A percentile compares a stretch with the other conserved stretches of the same genome.
phyloP scores from a whole-genome alignment of 2,113 vertebrate species.

The Chaetorhynchus papuensis region DNA sequence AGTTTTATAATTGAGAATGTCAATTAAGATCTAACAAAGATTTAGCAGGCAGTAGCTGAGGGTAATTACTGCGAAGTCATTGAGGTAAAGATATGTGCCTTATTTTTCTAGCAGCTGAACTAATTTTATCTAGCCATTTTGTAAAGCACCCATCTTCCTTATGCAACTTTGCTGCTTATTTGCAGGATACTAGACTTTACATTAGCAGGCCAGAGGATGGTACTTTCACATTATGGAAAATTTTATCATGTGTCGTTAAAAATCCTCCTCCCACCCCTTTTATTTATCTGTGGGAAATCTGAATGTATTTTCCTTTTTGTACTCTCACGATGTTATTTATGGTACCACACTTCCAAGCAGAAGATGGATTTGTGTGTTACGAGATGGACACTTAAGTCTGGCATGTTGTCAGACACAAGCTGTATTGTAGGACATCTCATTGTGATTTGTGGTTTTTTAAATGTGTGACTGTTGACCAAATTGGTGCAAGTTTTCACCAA shows the following conservation, averaged over 20 bases:
- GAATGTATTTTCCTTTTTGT: not conserved
- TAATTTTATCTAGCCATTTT: not conserved
- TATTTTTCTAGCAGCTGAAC: not conserved
- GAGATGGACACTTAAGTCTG: not conserved
- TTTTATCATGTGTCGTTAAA: not conserved
- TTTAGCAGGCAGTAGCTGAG: not conserved
- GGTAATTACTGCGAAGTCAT: constrained; percentile 21
- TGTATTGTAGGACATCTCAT: not conserved
- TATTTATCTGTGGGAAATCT: not conserved
- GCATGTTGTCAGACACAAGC: not conserved
- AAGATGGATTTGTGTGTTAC: not conserved
- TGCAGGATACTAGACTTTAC: not conserved
- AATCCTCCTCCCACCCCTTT: not conserved
- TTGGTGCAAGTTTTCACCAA: not conserved
- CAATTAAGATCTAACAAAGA: constrained; percentile 56
- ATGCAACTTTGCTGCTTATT: not conserved
- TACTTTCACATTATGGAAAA: not conserved
- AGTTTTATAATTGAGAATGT: constrained; percentile 34
- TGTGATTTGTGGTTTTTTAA: not conserved
- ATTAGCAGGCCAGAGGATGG: not conserved
- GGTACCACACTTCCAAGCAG: not conserved
- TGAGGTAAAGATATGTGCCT: not conserved
- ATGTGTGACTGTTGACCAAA: not conserved
- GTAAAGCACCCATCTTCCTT: not conserved
- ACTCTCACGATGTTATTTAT: not conserved